Evolutionary conservation across 2,888 invertebrate species (phyloP), one percentile per base, ranked within the genome.

Genomic region (Octonoba sinensis): DNA sequence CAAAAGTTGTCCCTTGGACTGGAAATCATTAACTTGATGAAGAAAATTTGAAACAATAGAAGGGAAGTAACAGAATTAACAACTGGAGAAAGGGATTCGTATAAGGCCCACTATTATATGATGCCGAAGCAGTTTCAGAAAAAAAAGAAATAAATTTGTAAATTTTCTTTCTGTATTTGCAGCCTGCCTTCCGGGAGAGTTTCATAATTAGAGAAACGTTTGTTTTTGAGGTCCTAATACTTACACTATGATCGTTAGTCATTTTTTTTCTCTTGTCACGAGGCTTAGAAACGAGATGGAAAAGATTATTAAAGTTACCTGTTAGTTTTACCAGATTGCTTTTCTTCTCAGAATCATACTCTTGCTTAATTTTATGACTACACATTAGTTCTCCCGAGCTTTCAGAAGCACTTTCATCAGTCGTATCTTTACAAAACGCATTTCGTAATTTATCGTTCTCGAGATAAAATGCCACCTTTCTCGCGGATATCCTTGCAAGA

Each of bases 181-280:
- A 67, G 27, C 24, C 49, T 54, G 69, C 81, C 74, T 81, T 54
- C 64, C 69, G 57, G 69, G 57, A 74, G 56, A 81, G 56, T 81
- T 62, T 67, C 46, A 70, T 27, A 64, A 56, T 74, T 74, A 79
- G 60, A 60, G 47, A 27, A 51, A 59, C 46, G 12, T 20, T 65
- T 46, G 6, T 46, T 54, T 74, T 22, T 66, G 20, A 27, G 22
- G 54, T 67, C 60, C 73, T 27, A n/a, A 64, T 59, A 47, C 59
- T 81, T 81, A 62, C 51, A 71, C 15, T n/a, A 36, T 46, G 15
- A 70, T 56, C 44, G 22, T 57, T 16, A 72, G 62, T n/a, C n/a
- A n/a, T n/a, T n/a, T 46, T 73, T 74, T 81, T 81, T 57, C 49
- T n/a, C 20, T 73, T 69, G 73, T 73, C 79, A 81, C 74, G 64